These are phyloP conservation scores for Ceraclea dissimilis DNA, from an alignment of 2,888 invertebrate genomes.

Conservation along the genomic window DNA sequence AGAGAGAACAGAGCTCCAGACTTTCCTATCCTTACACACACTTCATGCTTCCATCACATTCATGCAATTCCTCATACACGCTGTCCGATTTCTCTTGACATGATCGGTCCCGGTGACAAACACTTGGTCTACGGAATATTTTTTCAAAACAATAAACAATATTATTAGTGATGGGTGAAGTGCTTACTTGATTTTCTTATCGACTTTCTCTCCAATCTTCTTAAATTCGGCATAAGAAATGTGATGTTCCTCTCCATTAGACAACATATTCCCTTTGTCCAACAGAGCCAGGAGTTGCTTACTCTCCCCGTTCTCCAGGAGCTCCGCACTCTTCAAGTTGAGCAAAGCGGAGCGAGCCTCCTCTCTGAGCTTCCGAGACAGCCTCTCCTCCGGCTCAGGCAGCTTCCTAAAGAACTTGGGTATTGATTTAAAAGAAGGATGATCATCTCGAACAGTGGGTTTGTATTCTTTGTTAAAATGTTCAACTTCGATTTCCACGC, in stretches of 20 bases:
- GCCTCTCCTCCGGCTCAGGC: constrained; percentile 36
- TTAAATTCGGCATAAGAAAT: constrained; percentile 81
- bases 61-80: too few species aligned
- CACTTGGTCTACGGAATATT: too few species aligned
- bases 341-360: constrained; percentile 17
- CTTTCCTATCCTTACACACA: too few species aligned
- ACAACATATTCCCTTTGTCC: constrained; percentile 73
- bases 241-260: constrained; percentile 71
- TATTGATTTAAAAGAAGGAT: constrained; percentile 52
- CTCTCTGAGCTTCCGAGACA: constrained; percentile 10
- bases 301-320: constrained; percentile 15
- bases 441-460: constrained; percentile 41
- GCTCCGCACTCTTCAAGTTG: constrained; percentile 12
- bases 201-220: constrained; percentile 67
- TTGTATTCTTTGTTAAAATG: constrained; percentile 50
- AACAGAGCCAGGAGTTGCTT: constrained; percentile 65
- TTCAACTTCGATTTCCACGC: constrained; percentile 44
- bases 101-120: too few species aligned
- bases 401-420: constrained; percentile 35
- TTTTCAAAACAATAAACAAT: too few species aligned
- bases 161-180: too few species aligned
- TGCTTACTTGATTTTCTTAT: constrained; percentile 61
- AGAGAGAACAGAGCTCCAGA: too few species aligned
- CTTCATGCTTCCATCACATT: too few species aligned
- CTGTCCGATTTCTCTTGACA: too few species aligned